Conservation (phyloP, 2,888 invertebrate genomes). For the Netelia fuscicornis region DNA sequence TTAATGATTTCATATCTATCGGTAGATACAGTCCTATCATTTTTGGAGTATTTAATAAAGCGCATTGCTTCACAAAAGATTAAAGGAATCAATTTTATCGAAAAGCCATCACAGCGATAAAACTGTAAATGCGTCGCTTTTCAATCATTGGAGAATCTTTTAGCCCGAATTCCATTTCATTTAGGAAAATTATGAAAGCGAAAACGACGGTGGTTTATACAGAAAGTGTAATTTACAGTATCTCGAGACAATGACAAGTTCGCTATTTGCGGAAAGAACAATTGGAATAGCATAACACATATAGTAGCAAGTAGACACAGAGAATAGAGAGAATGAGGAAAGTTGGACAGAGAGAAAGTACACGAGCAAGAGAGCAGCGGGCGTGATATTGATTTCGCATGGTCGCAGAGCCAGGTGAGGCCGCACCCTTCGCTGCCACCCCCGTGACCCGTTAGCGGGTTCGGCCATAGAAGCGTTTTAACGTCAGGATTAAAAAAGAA, state of each 20-base stretch:
- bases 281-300: slow-evolving; percentile 37
- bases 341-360: slow-evolving; percentile 19
- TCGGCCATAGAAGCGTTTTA: slow-evolving; percentile 44
- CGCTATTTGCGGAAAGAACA: slow-evolving; percentile 25
- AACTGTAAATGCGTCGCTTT: too few relatives aligned
- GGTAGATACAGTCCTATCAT: too few relatives aligned
- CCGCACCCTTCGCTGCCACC: slow-evolving; percentile 74
- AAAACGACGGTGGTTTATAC: slow-evolving; percentile 6
- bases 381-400: slow-evolving; percentile 75
- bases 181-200: too few relatives aligned
- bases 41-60: too few relatives aligned
- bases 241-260: slow-evolving; percentile 47
- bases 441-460: slow-evolving; percentile 65
- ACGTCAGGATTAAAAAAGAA: slow-evolving; percentile 42
- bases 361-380: slow-evolving; percentile 46
- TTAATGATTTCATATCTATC: too few relatives aligned
- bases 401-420: slow-evolving; percentile 61
- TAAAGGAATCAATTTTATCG: too few relatives aligned
- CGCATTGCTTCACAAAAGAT: too few relatives aligned
- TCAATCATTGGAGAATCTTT: too few relatives aligned
- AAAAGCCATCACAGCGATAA: too few relatives aligned
- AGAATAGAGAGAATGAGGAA: slow-evolving; percentile 4
- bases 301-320: slow-evolving; percentile 17
- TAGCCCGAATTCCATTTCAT: too few relatives aligned
- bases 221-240: slow-evolving; percentile 54